These are phyloP conservation scores for Lepisosteus osseus DNA, from an alignment of 2,113 vertebrate species.

Conservation along the genomic window DNA sequence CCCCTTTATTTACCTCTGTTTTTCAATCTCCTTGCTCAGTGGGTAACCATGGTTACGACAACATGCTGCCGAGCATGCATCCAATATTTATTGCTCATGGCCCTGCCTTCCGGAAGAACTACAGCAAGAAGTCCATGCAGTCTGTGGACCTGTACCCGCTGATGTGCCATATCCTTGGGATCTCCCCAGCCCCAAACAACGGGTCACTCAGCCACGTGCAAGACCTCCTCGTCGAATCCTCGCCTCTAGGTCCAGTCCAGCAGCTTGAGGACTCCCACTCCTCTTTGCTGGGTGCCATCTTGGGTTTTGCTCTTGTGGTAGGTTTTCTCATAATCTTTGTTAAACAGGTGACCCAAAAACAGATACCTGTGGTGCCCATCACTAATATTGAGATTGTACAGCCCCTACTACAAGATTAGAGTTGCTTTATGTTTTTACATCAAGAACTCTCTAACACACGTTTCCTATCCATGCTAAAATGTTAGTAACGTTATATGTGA, in stretches of 20 bases:
- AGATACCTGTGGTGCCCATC: constrained; percentile 61
- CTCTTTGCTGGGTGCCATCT: constrained; percentile 64
- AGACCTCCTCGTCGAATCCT: constrained; percentile 66
- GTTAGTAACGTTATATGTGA: background rate
- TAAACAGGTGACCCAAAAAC: constrained; percentile 69
- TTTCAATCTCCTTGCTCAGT: constrained; percentile 57
- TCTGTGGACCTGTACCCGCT: constrained; percentile 85
- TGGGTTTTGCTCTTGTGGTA: constrained; percentile 72
- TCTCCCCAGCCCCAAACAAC: constrained; percentile 76
- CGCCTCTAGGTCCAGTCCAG: constrained; percentile 24
- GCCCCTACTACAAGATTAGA: constrained; percentile 75
- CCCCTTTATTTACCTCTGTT: constrained; percentile 4
- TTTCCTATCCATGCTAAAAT: constrained; percentile 29
- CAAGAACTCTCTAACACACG: too few species aligned
- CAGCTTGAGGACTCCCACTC: constrained; percentile 52
- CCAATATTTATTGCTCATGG: constrained; percentile 84
- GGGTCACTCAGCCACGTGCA: constrained; percentile 72
- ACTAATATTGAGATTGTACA: constrained; percentile 74
- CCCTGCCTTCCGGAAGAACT: constrained; percentile 78
- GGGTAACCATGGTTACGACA: constrained; percentile 90
- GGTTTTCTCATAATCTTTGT: constrained; percentile 75
- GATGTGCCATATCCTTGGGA: constrained; percentile 78
- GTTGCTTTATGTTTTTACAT: constrained; percentile 33
- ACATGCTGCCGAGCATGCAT: constrained; percentile 81
- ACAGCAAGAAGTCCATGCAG: constrained; percentile 69